Percentiles rank a stretch among this genome's conserved stretches.
phyloP scores from a whole-genome alignment of 2,113 vertebrate genomes.

The Psittacus erithacus region DNA sequence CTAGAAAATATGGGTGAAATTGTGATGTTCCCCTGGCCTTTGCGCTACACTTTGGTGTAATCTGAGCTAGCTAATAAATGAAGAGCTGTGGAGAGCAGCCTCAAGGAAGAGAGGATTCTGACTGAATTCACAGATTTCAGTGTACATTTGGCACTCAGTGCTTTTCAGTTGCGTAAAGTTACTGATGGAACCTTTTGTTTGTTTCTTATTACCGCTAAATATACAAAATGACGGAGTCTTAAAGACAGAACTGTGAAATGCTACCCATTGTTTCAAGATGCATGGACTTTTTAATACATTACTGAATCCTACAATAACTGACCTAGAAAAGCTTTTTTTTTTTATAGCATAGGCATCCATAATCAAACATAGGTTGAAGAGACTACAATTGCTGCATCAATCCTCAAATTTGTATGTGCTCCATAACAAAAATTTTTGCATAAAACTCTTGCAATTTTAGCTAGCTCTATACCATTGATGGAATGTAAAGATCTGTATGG shows the following conservation, averaged over 20 bases:
- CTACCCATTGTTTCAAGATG: not conserved
- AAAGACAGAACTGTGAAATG: not conserved
- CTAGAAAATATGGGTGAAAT: constrained; percentile 75
- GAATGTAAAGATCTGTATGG: not conserved
- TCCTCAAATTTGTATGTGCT: not conserved
- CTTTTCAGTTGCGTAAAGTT: not conserved
- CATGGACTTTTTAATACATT: not conserved
- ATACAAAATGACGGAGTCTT: not conserved
- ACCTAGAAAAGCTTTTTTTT: not conserved
- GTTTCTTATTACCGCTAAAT: not conserved
- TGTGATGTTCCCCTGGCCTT: constrained; percentile 68
- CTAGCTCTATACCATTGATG: not conserved
- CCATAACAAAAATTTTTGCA: not conserved
- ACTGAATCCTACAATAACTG: not conserved
- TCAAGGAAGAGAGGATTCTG: not conserved
- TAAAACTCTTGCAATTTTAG: not conserved
- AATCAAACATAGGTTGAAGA: not conserved
- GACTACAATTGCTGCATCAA: not conserved
- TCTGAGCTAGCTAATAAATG: constrained; percentile 47
- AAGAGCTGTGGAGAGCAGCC: constrained; percentile 7
- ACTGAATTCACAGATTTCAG: not conserved
- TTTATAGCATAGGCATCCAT: not conserved
- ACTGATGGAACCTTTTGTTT: not conserved
- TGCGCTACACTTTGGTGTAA: constrained; percentile 65
- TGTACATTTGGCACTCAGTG: not conserved